Evolutionary conservation across 2,888 invertebrate species (phyloP).

Genomic region (Anaspis maculata): DNA sequence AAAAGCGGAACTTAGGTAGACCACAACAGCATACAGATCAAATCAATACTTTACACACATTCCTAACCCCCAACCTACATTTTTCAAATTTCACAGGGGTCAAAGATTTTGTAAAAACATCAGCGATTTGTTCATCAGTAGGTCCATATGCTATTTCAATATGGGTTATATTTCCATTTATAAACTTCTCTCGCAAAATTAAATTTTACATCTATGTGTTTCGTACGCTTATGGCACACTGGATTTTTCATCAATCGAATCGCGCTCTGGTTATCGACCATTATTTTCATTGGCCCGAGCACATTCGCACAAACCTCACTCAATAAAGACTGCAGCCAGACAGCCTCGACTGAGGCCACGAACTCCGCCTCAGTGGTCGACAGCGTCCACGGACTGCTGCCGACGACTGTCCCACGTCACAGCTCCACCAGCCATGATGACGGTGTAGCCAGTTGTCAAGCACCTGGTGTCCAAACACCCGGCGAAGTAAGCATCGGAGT

Average conservation of each 20-base stretch:
- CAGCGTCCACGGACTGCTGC: constrained; percentile 5
- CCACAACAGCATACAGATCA: no score
- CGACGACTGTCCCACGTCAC: constrained; percentile 1
- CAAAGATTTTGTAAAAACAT: no score
- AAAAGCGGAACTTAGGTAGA: no score
- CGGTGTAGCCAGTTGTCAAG: neutral
- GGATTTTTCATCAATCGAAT: constrained; percentile 19
- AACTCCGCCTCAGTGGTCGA: constrained; percentile 26
- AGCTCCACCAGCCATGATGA: constrained; percentile 1
- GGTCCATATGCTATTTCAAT: neutral
- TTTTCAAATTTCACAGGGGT: no score
- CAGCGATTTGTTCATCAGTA: no score
- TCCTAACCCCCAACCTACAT: no score
- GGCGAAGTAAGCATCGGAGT: constrained; percentile 4
- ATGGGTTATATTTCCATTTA: no score
- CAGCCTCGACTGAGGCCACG: constrained; percentile 24
- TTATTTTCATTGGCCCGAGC: neutral
- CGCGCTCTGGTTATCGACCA: constrained; percentile 17
- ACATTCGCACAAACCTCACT: constrained; percentile 7
- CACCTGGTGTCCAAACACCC: neutral
- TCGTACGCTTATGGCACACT: constrained; percentile 17
- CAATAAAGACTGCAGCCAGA: constrained; percentile 13
- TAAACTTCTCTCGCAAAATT: neutral
- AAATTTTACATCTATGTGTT: constrained; percentile 17
- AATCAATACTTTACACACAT: no score